Evolutionary conservation across 2,113 vertebrate genomes (phyloP), one percentile per base, ranked within the genome.

Genomic region (Puffinus mauretanicus): DNA sequence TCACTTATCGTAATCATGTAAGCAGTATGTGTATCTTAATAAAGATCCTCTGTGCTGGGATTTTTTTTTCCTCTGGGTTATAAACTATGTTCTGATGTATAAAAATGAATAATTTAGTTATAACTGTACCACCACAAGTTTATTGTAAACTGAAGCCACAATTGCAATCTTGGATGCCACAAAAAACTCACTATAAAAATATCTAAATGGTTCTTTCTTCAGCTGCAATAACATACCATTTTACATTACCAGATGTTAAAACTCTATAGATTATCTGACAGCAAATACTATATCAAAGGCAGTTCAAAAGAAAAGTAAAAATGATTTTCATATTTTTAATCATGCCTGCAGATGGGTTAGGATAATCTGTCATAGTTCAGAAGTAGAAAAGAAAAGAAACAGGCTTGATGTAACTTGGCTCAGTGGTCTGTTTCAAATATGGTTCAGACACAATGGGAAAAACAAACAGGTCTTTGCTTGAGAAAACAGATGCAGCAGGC

Each of bases 231-330:
- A 42, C 55, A 67, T 76, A 79, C 82, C 55, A 70, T 88, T 90
- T 95, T 93, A 32, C 54, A 66, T 81, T 95, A 95, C 94, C 96
- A 97, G 96, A 96, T 96, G 96, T 79, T 96, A 93, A 94, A 96
- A 94, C 38, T 77, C 47, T 79, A 92, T 91, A 81, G 88, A 95
- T 94, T 81, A 94, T 86, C 93, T 93, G 86, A 84, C 92, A 92
- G 69, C 57, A 97, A 95, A 97, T 95, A 86, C n/a, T 84, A 58
- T 94, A 90, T 82, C 80, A 95, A 97, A 96, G 79, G 32, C 71
- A 96, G 82, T 94, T 97, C 81, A 96, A 95, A 95, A 96, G 83
- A 80, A 86, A 94, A 93, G 88, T 79, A 96, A 96, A 97, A 90
- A 94, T 88, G 6, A 97, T 93, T 92, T 97, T 96, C 80, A 72